These are phyloP conservation scores for Gila orcuttii DNA, from an alignment of 2,113 vertebrate genomes.

Conservation along the genomic window DNA sequence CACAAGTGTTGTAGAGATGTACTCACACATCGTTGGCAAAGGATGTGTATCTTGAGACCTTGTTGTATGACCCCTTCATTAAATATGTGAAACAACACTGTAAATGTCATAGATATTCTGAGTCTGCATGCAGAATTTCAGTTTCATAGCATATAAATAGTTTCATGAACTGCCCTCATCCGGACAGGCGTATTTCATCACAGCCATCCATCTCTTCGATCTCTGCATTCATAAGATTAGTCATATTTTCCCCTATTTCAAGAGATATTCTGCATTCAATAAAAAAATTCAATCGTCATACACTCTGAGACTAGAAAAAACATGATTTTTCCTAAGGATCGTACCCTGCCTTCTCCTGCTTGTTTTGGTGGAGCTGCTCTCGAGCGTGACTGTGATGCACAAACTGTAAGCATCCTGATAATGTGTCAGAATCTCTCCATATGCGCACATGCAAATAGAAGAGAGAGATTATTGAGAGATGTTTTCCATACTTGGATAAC, in stretches of 20 bases:
- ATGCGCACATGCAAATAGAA: background rate
- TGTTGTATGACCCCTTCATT: background rate
- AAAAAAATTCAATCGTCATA: background rate
- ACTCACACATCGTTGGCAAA: background rate
- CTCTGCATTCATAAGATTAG: constrained; percentile 4
- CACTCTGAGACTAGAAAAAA: background rate
- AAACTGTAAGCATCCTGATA: background rate
- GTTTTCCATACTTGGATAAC: background rate
- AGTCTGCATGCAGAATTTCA: background rate
- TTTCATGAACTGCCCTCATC: background rate
- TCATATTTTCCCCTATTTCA: background rate
- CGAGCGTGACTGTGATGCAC: background rate
- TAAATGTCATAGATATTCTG: background rate
- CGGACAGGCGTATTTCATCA: background rate
- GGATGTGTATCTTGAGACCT: constrained; percentile 3
- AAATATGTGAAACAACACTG: background rate
- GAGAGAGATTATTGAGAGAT: background rate
- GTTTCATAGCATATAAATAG: background rate
- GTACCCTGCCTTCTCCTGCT: background rate
- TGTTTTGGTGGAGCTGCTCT: background rate
- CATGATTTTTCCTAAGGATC: background rate
- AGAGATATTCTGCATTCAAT: background rate
- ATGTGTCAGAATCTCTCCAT: background rate
- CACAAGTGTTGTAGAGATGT: background rate
- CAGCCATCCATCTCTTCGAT: constrained; percentile 1